Evolutionary conservation across 2,797 vertebrate genomes (phyloP), one percentile per base, ranked within the genome.

Genomic region (Saguinus oedipus): DNA sequence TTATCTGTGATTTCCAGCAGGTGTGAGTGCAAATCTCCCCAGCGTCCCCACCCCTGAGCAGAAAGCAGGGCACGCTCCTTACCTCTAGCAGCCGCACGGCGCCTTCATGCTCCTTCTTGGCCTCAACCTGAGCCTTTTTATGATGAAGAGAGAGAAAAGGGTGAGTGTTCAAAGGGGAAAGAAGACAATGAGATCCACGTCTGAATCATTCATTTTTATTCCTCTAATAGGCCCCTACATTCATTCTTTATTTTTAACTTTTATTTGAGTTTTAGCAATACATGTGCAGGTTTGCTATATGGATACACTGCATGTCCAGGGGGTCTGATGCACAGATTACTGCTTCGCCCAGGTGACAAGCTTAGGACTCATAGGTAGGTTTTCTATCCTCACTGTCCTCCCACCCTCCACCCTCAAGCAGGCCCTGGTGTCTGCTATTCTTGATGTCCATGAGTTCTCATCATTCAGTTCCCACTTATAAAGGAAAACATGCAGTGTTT

Each of bases 31-130:
- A 2, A 2, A 3, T 2, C 30, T 12, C 24, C 57, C 59, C 30
- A 2, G 2, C 44, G 36, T 2, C 81, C 9, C 59, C 33, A 2
- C 5, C 13, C 79, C 57, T 1, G 0, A 11, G 39, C 64, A 24
- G 53, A 2, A 2, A 17, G 70, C 33, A 14, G 15, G 17, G 17
- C 14, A 1, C 7, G 0, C 8, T 12, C 39, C 99, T 99, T 98
- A 99, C 99, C 99, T 99, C 99, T 99, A 99, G 99, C 98, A 99
- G 98, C 98, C 99, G 99, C 96, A 99, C 99, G 44, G 99, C 99
- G 4, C 99, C 99, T 98, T 99, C 99, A 99, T 99, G 99, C 90
- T 99, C 99, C 98, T 99, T 99, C 99, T 99, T 99, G 97, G 99
- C 99, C 99, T 99, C 99, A 99, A 99, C 99, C 99, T 99, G 99